A percentile compares a stretch with the other conserved stretches of the same genome.
phyloP scores from a whole-genome alignment of 2,888 invertebrate genomes.

The Scaptomyza parva region DNA sequence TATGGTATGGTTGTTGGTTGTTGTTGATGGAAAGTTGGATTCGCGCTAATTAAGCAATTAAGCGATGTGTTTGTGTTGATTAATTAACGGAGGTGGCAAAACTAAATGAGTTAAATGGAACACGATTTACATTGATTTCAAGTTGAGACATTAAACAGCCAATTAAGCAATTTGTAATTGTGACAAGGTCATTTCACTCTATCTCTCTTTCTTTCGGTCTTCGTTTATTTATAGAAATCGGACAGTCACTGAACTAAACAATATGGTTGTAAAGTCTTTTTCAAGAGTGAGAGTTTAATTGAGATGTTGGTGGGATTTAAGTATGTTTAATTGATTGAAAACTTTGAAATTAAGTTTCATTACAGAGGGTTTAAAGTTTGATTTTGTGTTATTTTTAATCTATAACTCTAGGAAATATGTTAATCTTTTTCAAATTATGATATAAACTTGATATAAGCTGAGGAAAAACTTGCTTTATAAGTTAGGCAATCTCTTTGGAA shows the following conservation, averaged over 20 bases:
- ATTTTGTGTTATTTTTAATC: no score
- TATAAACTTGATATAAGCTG: background rate
- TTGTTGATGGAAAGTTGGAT: conserved; percentile 7
- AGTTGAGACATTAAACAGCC: conserved; percentile 16
- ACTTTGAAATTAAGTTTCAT: background rate
- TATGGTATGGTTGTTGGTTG: no score
- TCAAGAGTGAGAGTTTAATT: background rate
- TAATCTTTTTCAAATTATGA: no score
- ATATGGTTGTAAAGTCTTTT: background rate
- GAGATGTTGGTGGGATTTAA: background rate
- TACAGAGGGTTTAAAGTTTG: background rate
- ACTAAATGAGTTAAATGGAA: conserved; percentile 56
- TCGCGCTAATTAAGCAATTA: conserved; percentile 67
- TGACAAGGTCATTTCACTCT: conserved; percentile 50
- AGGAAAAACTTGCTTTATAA: conserved; percentile 17
- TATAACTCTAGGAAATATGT: no score
- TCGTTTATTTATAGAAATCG: background rate
- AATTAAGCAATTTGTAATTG: conserved; percentile 21
- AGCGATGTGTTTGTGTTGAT: conserved; percentile 63
- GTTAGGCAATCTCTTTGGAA: conserved; percentile 53
- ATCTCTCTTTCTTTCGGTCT: background rate
- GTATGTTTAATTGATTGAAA: conserved; percentile 1
- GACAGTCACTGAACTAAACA: conserved; percentile 15
- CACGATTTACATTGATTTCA: conserved; percentile 61
- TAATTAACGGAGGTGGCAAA: conserved; percentile 52